These are phyloP conservation scores for Rhamnusium bicolor DNA, from an alignment of 2,888 invertebrate species.

Conservation along the genomic window DNA sequence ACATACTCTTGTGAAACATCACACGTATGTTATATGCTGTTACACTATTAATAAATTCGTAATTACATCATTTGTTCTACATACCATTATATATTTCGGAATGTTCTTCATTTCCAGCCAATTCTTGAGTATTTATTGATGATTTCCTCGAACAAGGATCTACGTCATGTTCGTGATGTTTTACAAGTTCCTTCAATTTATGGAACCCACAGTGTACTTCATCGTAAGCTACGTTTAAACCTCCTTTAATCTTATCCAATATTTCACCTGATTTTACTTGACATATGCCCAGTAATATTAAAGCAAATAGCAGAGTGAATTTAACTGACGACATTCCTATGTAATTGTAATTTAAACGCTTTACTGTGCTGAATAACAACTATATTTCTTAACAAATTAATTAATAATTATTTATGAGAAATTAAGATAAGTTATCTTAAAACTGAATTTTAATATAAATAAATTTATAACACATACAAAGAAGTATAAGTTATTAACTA, in stretches of 20 bases:
- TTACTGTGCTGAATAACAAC: neutral
- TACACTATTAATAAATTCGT: too few species aligned
- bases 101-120: neutral
- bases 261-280: constrained; percentile 3
- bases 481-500: too few species aligned
- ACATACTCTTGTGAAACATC: too few species aligned
- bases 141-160: constrained; percentile 21
- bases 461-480: too few species aligned
- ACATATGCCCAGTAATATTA: neutral
- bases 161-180: constrained; percentile 32
- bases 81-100: neutral
- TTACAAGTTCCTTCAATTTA: constrained; percentile 28
- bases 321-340: neutral
- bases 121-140: neutral
- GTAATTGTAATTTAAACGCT: neutral
- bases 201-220: constrained; percentile 26
- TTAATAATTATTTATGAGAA: neutral
- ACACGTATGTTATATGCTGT: too few species aligned
- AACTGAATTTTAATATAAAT: too few species aligned
- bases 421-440: neutral
- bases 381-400: neutral
- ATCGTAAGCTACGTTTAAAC: constrained; percentile 26
- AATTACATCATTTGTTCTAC: neutral
- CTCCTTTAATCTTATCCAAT: constrained; percentile 23
- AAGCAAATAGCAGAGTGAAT: neutral